These are phyloP conservation scores for Sclerurus mexicanus DNA, from an alignment of 2,113 vertebrate genomes.

Conservation along the genomic window DNA sequence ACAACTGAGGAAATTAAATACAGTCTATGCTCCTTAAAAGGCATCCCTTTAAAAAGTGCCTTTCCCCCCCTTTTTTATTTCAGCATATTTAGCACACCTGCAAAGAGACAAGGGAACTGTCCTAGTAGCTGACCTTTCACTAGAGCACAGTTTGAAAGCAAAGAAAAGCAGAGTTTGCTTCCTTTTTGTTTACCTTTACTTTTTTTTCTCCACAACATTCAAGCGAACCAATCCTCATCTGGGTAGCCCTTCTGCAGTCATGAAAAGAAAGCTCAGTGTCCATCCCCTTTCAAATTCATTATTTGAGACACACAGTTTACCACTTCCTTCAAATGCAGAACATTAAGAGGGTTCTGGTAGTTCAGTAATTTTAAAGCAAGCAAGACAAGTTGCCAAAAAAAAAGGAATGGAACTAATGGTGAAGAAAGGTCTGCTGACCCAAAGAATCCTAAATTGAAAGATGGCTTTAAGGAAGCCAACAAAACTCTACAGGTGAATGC, in stretches of 20 bases:
- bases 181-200: neutral
- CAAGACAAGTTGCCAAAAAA: neutral
- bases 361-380: neutral
- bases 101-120: neutral
- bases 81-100: neutral
- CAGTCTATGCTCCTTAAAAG: neutral
- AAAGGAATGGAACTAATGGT: neutral
- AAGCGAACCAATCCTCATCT: neutral
- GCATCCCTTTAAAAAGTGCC: neutral
- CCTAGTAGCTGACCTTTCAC: neutral
- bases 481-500: neutral
- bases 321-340: neutral
- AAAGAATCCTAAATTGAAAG: neutral
- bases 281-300: neutral
- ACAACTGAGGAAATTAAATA: constrained; percentile 17
- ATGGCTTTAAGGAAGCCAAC: neutral
- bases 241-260: neutral
- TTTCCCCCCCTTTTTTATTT: neutral
- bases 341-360: neutral
- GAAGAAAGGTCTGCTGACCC: neutral
- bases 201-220: neutral
- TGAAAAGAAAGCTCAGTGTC: neutral
- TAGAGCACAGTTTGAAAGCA: neutral
- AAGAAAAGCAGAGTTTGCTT: neutral
- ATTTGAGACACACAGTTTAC: neutral